A percentile compares a stretch with the other conserved stretches of the same genome.
These are phyloP conservation scores for Tupaia chinensis DNA, from an alignment of 2,113 vertebrate genomes.

Conservation along the genomic window DNA sequence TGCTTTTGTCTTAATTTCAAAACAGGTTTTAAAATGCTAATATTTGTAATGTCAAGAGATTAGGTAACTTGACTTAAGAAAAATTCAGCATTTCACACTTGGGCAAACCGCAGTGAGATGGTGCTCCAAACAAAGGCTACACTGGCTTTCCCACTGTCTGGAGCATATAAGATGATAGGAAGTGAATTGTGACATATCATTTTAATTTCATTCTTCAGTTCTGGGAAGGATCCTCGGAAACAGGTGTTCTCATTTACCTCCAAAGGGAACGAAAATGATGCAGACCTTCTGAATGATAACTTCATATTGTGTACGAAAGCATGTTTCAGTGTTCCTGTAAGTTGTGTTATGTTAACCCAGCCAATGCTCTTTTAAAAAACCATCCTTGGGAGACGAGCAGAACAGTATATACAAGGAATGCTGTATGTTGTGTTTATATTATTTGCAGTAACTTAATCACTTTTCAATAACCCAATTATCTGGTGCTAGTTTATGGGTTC, in stretches of 20 bases:
- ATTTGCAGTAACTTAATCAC: background rate
- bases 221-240: background rate
- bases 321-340: background rate
- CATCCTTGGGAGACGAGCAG: background rate
- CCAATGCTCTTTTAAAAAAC: background rate
- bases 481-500: background rate
- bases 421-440: background rate
- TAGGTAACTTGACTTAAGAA: constrained; percentile 73
- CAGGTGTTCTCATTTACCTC: constrained; percentile 23
- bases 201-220: constrained; percentile 47
- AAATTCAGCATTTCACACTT: constrained; percentile 75
- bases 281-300: background rate
- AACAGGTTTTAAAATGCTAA: constrained; percentile 75
- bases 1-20: constrained; percentile 81
- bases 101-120: constrained; percentile 21
- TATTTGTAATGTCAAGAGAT: constrained; percentile 73
- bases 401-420: background rate
- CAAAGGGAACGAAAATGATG: background rate
- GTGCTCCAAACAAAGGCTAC: constrained; percentile 30
- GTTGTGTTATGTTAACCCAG: background rate
- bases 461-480: background rate
- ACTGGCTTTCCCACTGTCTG: background rate
- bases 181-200: constrained; percentile 2
- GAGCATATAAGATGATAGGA: background rate
- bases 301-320: background rate